Percentiles rank a stretch among this genome's conserved stretches.
These are phyloP conservation scores for Dynastes grantii DNA, from an alignment of 2,888 invertebrate genomes.

Conservation along the genomic window DNA sequence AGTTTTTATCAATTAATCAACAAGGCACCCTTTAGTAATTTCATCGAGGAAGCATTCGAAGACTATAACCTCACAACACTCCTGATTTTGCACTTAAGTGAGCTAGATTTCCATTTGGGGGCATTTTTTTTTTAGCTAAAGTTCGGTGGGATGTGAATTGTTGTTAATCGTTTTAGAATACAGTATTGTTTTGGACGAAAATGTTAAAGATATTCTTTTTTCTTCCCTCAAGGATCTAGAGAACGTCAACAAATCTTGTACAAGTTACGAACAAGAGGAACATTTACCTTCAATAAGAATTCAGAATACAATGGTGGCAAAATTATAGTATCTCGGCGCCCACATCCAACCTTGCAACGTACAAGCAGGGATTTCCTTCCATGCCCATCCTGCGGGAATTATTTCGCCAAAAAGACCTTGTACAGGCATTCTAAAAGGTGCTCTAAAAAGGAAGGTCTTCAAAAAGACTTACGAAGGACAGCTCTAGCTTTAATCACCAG, in stretches of 20 bases:
- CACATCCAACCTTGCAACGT: slow-evolving; percentile 14
- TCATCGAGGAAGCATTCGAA: no score
- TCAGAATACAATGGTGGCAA: slow-evolving; percentile 16
- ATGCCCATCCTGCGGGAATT: slow-evolving; percentile 22
- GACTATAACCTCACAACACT: no score
- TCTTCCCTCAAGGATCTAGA: slow-evolving; percentile 9
- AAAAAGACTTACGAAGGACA: slow-evolving; percentile 5
- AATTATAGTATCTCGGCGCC: slow-evolving; percentile 35
- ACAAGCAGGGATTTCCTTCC: slow-evolving; percentile 29
- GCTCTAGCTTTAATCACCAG: slow-evolving; percentile 14
- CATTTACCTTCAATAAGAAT: slow-evolving; percentile 30
- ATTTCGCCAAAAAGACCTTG: slow-evolving; percentile 38
- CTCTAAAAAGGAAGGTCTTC: slow-evolving; percentile 17
- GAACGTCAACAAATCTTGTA: slow-evolving; percentile 19
- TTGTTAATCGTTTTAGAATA: no score
- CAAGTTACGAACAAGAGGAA: slow-evolving; percentile 19
- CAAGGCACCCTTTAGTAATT: no score
- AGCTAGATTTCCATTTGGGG: no score
- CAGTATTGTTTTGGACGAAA: no score
- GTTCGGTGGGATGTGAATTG: no score
- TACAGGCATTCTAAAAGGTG: slow-evolving; percentile 31
- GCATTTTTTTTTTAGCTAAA: no score
- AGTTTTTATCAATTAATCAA: no score
- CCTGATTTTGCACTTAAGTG: no score
- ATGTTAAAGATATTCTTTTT: neutral